Percentiles rank a stretch among this genome's conserved stretches.
These are phyloP conservation scores for Teleogryllus occipitalis DNA, from an alignment of 1,140 invertebrate genomes.

Conservation along the genomic window DNA sequence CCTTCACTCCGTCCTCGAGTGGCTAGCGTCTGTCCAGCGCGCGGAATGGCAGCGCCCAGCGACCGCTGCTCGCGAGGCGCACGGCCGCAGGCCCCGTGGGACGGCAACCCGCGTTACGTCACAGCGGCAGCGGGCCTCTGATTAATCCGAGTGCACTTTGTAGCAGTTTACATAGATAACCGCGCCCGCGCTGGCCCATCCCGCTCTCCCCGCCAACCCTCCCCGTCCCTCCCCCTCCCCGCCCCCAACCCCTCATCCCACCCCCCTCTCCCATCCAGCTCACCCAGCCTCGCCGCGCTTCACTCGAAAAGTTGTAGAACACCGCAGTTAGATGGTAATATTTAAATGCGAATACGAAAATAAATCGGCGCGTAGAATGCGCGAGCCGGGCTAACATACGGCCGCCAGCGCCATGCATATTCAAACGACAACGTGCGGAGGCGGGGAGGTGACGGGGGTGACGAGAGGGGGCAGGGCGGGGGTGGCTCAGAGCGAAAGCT, in stretches of 20 bases:
- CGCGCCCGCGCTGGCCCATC: too few species aligned
- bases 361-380: background rate
- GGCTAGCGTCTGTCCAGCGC: too few species aligned
- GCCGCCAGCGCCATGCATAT: background rate
- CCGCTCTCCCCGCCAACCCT: too few species aligned
- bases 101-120: background rate
- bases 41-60: too few species aligned
- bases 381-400: background rate
- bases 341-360: conserved; percentile 2
- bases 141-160: conserved; percentile 4
- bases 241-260: too few species aligned
- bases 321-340: conserved; percentile 3
- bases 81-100: too few species aligned
- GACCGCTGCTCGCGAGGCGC: too few species aligned
- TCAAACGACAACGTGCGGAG: background rate
- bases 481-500: background rate
- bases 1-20: too few species aligned
- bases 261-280: too few species aligned
- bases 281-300: background rate
- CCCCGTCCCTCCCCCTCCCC: too few species aligned
- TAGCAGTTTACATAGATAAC: conserved; percentile 5
- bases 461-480: background rate
- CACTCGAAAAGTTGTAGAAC: background rate
- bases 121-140: background rate
- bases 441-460: background rate